phyloP scores from a whole-genome alignment of 2,113 vertebrate genomes.

The Grammomys surdaster region DNA sequence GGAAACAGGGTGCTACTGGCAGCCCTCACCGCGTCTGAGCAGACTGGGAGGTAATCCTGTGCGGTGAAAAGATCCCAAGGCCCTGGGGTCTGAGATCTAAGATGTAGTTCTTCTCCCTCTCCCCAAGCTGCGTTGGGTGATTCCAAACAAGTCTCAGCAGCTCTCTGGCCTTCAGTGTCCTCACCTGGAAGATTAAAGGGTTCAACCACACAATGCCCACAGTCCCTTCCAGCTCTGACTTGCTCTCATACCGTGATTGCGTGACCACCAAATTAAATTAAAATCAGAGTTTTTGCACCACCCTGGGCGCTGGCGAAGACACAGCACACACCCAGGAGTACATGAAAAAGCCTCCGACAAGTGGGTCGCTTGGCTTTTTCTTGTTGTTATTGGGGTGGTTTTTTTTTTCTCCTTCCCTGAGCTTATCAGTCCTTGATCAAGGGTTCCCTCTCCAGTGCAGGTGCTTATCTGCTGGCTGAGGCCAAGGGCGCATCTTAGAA shows the following conservation, averaged over 20 bases:
- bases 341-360: conserved; percentile 66
- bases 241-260: conserved; percentile 65
- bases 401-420: conserved; percentile 47
- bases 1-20: not conserved
- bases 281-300: conserved; percentile 71
- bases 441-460: conserved; percentile 70
- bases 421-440: conserved; percentile 79
- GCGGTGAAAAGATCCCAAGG: not conserved
- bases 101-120: not conserved
- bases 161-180: conserved; percentile 63
- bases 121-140: not conserved
- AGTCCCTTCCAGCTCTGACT: conserved; percentile 78
- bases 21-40: not conserved
- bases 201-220: conserved; percentile 65
- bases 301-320: conserved; percentile 34
- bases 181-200: conserved; percentile 71
- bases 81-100: conserved; percentile 48
- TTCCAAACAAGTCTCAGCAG: conserved; percentile 50
- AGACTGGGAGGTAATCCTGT: not conserved
- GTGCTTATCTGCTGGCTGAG: conserved; percentile 78
- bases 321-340: conserved; percentile 56
- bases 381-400: not conserved
- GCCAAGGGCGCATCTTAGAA: conserved; percentile 66
- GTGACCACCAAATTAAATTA: conserved; percentile 77
- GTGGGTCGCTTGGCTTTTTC: conserved; percentile 7